Percentiles rank a stretch among this genome's conserved stretches.
Evolutionary conservation across 2,113 vertebrate genomes (phyloP).

Genomic region (Orcinus orca): DNA sequence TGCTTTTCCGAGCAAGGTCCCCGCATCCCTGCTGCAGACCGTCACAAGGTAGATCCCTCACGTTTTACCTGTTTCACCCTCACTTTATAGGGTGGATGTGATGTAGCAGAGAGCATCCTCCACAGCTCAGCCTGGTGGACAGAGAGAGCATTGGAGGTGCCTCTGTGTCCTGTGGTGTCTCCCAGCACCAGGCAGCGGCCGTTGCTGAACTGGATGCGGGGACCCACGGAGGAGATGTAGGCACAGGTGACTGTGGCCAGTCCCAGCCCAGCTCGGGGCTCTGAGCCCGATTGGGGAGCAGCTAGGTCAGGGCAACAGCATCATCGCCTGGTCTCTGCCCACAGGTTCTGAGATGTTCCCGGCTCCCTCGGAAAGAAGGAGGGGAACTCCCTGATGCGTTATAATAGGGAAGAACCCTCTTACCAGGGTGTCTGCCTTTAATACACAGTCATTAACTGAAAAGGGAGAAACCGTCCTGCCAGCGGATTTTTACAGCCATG

Average conservation of each 20-base stretch:
- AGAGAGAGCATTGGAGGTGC: fast-evolving
- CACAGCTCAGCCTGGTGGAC: fast-evolving
- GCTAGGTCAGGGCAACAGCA: fast-evolving
- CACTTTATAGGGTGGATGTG: fast-evolving
- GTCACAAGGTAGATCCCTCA: fast-evolving
- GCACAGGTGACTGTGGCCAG: fast-evolving
- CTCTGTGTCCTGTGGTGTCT: fast-evolving
- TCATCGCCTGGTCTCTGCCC: fast-evolving
- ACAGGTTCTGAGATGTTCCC: not conserved
- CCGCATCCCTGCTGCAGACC: fast-evolving
- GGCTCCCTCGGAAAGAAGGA: fast-evolving
- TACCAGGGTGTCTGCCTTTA: fast-evolving
- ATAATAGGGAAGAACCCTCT: not conserved
- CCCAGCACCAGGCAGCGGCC: not conserved
- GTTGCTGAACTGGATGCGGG: fast-evolving
- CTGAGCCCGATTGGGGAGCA: fast-evolving
- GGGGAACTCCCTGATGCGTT: fast-evolving
- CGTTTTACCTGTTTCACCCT: fast-evolving
- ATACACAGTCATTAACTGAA: not conserved
- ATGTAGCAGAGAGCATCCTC: too few species aligned
- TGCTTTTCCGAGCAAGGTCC: too few species aligned
- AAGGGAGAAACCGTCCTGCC: not conserved
- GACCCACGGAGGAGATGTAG: fast-evolving
- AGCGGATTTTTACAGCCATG: not conserved
- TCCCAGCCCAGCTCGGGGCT: fast-evolving